Evolutionary conservation across 2,113 vertebrate genomes (phyloP), one percentile per base, ranked within the genome.

Genomic region (Cichladusa arquata): DNA sequence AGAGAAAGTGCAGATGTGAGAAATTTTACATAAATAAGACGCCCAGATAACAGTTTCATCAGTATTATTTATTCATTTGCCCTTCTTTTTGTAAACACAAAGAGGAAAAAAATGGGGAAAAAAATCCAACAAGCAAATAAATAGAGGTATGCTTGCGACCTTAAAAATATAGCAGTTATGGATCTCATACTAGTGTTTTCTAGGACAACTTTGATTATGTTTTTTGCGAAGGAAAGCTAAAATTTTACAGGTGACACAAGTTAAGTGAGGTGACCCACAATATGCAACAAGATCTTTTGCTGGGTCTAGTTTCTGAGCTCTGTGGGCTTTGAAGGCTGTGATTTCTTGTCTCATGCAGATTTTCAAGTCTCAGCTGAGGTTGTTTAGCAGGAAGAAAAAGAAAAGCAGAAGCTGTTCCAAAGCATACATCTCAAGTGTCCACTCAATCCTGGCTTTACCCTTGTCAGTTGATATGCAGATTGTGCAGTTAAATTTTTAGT

Each of bases 131-230:
- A 72, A 24, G 3, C 2, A 72, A 74, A 67, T 38, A 88, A 81
- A 66, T 20, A 2, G 1, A 10, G 19, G 6, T 45, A 53, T 5
- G 11, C 6, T 60, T 45, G 40, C 1, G 2, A 15, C 9, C n/a
- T 69, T 51, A 40, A 66, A 87, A 40, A 18, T 23, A 19, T 10
- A 57, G 9, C 13, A 57, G 34, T 56, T 71, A 64, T 25, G 12
- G 19, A 58, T 47, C 15, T 81, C 48, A 62, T 42, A 64, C 1
- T 18, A 20, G 6, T 40, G 34, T 87, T 80, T 86, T 51, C 40
- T 53, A 60, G 11, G 12, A 33, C 12, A 85, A 42, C 8, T 51
- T 69, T 36, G 14, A 60, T 53, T 1, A 15, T 33, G n/a, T 28
- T 73, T 72, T 56, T 17, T 53, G 48, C 19, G 22, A 60, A 36